Evolutionary conservation across 2,113 vertebrate genomes (phyloP), one percentile per base, ranked within the genome.

Genomic region (Sinocyclocheilus maitianheensis): DNA sequence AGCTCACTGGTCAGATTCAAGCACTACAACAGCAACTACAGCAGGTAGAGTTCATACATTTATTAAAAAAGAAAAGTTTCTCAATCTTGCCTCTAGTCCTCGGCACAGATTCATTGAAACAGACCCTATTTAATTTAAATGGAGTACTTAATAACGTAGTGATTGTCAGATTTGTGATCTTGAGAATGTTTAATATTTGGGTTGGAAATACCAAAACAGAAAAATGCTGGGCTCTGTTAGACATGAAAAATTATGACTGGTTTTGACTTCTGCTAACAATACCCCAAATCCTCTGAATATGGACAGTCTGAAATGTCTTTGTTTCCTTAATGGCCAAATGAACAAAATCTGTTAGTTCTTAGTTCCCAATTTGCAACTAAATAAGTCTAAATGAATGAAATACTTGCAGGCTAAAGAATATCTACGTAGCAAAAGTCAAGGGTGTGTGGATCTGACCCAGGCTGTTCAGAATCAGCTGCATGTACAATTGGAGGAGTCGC

Each of bases 11-110:
- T 22, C 94, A 96, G 90, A 95, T 97, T 71, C 94, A 92, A 1
- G 92, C 91, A 0, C 88, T 97, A 1, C 95, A 97, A 84, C 94
- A 89, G 53, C 96, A 96, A 85, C 93, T 97, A 20, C 94, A 95
- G 48, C 94, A 97, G 94, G 96, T 96, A 84, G 43, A 40, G 40
- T 62, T 26, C 24, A 3, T 24, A 40, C 2, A 46, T 12, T 12
- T 22, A 40, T 72, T 72, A 18, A 76, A n/a, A 22, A 79, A 22
- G 16, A 16, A 26, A 18, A 20, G 1, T 46, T n/a, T 46, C 22
- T 46, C 10, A 6, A 5, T 48, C 40, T 11, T 46, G 20, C 30
- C 16, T 16, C 69, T 72, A 37, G 69, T 72, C 9, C 26, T 14
- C 1, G 8, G 16, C 71, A 43, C 0, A 0, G 20, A 74, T 40